Percentiles rank a stretch among this genome's conserved stretches.
phyloP scores from a whole-genome alignment of 2,888 invertebrate genomes.

The Erynnis tages region DNA sequence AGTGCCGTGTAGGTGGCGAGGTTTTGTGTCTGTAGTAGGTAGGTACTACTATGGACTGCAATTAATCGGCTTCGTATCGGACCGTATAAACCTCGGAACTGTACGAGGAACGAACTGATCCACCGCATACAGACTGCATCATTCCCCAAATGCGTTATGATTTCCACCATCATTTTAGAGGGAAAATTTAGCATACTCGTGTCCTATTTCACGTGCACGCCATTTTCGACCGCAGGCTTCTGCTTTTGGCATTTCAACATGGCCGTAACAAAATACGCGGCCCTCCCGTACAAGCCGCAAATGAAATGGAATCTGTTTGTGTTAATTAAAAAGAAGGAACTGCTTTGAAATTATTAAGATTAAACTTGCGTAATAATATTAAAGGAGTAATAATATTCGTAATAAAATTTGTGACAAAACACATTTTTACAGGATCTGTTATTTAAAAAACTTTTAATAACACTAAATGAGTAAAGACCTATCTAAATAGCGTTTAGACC shows the following conservation, averaged over 20 bases:
- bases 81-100: conserved; percentile 47
- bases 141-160: conserved; percentile 49
- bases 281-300: conserved; percentile 53
- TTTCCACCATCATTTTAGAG: conserved; percentile 52
- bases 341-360: no score
- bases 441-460: no score
- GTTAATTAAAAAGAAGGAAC: conserved; percentile 57
- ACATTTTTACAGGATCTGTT: no score
- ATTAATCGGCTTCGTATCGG: conserved; percentile 55
- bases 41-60: conserved; percentile 54
- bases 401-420: no score
- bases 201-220: conserved; percentile 48
- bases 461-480: no score
- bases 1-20: conserved; percentile 40
- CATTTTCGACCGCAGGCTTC: conserved; percentile 57
- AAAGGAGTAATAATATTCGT: no score
- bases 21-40: conserved; percentile 48
- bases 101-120: conserved; percentile 35
- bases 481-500: no score
- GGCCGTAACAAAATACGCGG: conserved; percentile 48
- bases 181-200: conserved; percentile 45
- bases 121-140: conserved; percentile 39
- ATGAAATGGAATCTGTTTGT: conserved; percentile 67
- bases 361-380: no score
- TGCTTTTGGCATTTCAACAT: conserved; percentile 68